Base-by-base conservation (phyloP, 2,797 vertebrate species). In the Clangula hyemalis region DNA sequence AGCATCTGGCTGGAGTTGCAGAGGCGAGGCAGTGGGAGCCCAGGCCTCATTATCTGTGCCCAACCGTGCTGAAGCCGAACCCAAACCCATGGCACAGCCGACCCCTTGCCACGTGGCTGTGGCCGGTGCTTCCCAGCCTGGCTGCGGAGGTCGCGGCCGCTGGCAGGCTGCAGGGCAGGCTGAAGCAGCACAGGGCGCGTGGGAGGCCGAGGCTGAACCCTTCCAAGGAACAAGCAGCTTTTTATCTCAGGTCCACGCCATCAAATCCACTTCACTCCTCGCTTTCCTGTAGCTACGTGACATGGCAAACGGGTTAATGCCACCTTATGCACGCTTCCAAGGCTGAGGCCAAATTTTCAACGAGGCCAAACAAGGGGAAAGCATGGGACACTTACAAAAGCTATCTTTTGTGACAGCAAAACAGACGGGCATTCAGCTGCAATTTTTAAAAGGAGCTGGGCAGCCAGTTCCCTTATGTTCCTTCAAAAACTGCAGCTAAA, bases 31-130 rank as follows among this genome's bases (percentile, higher is more conserved):
- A 17, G 68, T 62, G 9, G 18, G 20, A 57, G 24, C 68, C n/a
- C n/a, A 11, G 54, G 7, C 11, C 45, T 12, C 76, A 27, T 10
- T 11, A 13, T 39, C 69, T 9, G 30, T 13, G 32, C 56, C 56
- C 56, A 30, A 21, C 19, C 1, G 5, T 27, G 19, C 2, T 3
- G 58, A 28, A 1, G 75, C 38, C 4, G 19, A 28, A 25, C n/a
- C 17, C 2, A 2, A 28, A 25, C n/a, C 17, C 2, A 1, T 25
- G 47, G 4, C 47, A 24, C 22, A 1, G 75, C 38, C 6, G 12
- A 28, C 22, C 36, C 17, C 1, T 1, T 0, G 15, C 17, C 0
- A 1, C 0, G 0, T 1, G 13, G 51, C 77, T 51, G 34, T 1
- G 5, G 28, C 17, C 2, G 1, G 6, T 0, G 1, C 5, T 28